Evolutionary conservation across 2,113 vertebrate genomes (phyloP), one percentile per base, ranked within the genome.

Genomic region (Protobothrops mucrosquamatus): DNA sequence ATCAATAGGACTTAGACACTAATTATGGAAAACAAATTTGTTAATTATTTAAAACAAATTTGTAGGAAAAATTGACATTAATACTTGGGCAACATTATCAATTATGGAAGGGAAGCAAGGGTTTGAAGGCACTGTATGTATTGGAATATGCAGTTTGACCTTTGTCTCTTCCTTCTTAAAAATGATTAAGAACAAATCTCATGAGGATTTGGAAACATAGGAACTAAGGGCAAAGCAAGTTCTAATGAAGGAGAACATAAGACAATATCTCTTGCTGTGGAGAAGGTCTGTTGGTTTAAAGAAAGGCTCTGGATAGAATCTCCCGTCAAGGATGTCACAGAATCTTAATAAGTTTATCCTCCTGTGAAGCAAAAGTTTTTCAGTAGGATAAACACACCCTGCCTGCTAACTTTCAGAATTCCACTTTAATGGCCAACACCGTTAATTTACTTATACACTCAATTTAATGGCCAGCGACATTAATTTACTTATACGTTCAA

Each of bases 341-440:
- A 52, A 39, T 74, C 87, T 92, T 93, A 89, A 90, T 91, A 91
- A 87, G 54, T 92, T 96, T 94, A 93, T 94, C 89, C 93, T 93
- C 51, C 2, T 0, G 0, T 43, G 3, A 94, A 93, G 94, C 39
- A 85, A 93, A 96, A 94, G 9, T 43, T 93, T 95, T 94, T 87
- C 39, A 59, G 48, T 34, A 91, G 26, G 89, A 92, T 88, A 93
- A 95, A 85, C 59, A 94, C 18, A 86, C 92, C 81, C 39, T 59
- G n/a, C 55, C 69, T 46, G 52, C 7, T 91, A 86, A 52, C 64
- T 93, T 96, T 91, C 61, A 94, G 64, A 93, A 94, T 92, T 92
- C 29, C 0, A 20, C 69, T 95, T 95, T 56, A 24, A 95, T 5
- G 92, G 51, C 95, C 93, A 92, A 88, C 95, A 57, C 26, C 1